phyloP scores from a whole-genome alignment of 1,140 invertebrate genomes.

The Drosophila bocqueti region DNA sequence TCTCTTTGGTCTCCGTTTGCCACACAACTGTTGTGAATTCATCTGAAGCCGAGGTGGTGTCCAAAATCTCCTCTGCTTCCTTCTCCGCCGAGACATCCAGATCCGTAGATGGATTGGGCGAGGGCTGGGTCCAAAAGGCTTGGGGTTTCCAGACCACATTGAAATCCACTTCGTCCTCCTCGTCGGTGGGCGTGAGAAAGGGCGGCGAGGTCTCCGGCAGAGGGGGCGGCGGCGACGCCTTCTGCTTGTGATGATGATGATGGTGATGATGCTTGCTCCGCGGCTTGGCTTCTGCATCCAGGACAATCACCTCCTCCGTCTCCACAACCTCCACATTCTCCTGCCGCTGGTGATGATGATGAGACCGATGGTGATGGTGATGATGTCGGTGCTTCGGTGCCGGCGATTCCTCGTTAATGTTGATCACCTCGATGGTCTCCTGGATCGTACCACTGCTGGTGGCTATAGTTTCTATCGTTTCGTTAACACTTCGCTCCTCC shows the following conservation, averaged over 20 bases:
- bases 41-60: conserved; percentile 30
- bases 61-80: conserved; percentile 2
- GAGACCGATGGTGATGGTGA: conserved; percentile 42
- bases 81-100: conserved; percentile 5
- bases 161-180: conserved; percentile 45
- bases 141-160: conserved; percentile 39
- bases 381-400: conserved; percentile 41
- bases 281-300: conserved; percentile 18
- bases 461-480: conserved; percentile 52
- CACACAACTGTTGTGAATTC: conserved; percentile 42
- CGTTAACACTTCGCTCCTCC: conserved; percentile 61
- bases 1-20: conserved; percentile 29
- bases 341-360: conserved; percentile 34
- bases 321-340: conserved; percentile 43
- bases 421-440: conserved; percentile 55
- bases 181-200: conserved; percentile 55
- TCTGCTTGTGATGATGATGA: conserved; percentile 40
- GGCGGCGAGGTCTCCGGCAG: conserved; percentile 57
- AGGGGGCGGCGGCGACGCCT: conserved; percentile 54
- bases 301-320: conserved; percentile 33
- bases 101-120: conserved; percentile 20
- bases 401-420: conserved; percentile 32
- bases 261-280: conserved; percentile 23
- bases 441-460: conserved; percentile 38
- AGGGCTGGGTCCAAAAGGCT: conserved; percentile 32